phyloP scores from a whole-genome alignment of 2,797 vertebrate genomes.

The Liasis olivaceus region DNA sequence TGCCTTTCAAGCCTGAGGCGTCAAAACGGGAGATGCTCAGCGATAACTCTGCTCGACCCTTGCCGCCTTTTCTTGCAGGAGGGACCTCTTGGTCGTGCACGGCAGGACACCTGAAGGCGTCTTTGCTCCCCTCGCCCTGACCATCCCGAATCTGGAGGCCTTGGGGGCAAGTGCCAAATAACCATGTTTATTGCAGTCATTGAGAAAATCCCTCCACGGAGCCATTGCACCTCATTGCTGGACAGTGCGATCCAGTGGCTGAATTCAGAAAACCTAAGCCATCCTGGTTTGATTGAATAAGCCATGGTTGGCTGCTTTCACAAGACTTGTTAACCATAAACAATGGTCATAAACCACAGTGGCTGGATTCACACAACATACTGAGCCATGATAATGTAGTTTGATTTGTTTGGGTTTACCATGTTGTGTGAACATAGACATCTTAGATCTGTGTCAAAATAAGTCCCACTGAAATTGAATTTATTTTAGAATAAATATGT shows the following conservation, averaged over 20 bases:
- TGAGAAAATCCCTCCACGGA: not conserved
- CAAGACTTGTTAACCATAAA: not conserved
- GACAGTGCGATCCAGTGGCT: not conserved
- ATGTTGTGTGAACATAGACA: not conserved
- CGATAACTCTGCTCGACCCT: not conserved
- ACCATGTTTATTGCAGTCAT: not conserved
- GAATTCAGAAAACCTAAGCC: not conserved
- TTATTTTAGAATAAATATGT: not conserved
- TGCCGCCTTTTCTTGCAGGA: too few species aligned
- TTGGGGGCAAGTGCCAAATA: not conserved
- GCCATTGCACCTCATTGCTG: not conserved
- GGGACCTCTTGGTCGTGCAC: too few species aligned
- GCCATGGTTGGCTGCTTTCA: not conserved
- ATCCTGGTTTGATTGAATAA: not conserved
- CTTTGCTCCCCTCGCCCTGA: not conserved
- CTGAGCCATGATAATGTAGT: not conserved
- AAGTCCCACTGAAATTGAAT: not conserved
- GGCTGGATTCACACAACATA: not conserved
- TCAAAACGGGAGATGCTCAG: not conserved
- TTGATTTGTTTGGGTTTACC: not conserved
- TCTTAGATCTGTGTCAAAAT: not conserved
- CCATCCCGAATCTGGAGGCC: not conserved
- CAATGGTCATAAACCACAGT: not conserved
- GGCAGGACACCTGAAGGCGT: not conserved
- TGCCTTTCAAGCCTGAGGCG: not conserved